These are phyloP conservation scores for Ailurus styani DNA, from an alignment of 2,113 vertebrate genomes.

Conservation along the genomic window DNA sequence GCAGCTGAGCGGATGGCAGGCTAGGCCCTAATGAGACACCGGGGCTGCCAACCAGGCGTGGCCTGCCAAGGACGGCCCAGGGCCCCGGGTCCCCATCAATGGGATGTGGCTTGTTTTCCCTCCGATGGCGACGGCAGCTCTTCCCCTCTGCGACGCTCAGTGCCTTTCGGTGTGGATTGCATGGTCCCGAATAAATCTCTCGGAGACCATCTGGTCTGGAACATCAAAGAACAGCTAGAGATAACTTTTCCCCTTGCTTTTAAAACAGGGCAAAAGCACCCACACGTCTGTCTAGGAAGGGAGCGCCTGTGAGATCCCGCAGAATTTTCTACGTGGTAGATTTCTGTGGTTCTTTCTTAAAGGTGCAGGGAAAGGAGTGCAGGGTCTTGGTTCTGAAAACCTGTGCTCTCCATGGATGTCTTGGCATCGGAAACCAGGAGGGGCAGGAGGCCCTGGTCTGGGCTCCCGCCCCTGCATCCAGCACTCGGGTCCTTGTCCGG, in stretches of 20 bases:
- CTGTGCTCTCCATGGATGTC: accelerated
- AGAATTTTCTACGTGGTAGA: not conserved
- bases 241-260: not conserved
- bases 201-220: constrained; percentile 66
- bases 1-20: not conserved
- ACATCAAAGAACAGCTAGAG: constrained; percentile 73
- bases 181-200: constrained; percentile 21
- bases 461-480: not conserved
- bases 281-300: not conserved
- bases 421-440: accelerated
- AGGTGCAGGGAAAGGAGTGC: not conserved
- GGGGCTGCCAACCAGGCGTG: not conserved
- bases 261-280: constrained; percentile 35
- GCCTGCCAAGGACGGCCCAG: not conserved
- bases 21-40: not conserved
- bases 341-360: not conserved
- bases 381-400: not conserved
- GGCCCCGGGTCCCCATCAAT: not conserved
- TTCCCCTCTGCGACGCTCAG: not conserved
- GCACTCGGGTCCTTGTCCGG: accelerated
- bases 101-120: not conserved
- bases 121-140: not conserved
- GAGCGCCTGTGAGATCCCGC: not conserved
- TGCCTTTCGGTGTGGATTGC: constrained; percentile 28
- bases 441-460: accelerated